phyloP scores from a whole-genome alignment of 2,113 vertebrate genomes.

The Ophiodon elongatus region DNA sequence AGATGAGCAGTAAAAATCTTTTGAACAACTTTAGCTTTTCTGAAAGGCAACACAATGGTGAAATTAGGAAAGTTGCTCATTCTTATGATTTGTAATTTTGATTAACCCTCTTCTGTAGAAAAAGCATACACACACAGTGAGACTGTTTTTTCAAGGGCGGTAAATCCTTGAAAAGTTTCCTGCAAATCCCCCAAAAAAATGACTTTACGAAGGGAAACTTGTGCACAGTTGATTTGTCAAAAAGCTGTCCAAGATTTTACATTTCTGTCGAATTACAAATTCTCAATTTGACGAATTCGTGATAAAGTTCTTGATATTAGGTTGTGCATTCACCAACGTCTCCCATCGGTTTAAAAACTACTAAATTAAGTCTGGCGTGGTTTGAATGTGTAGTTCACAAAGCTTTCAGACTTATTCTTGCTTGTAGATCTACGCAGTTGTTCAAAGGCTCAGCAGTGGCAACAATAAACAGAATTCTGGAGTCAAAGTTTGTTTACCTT shows the following conservation, averaged over 20 bases:
- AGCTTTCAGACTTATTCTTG: background rate
- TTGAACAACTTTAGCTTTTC: no score
- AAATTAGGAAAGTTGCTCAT: no score
- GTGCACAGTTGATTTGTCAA: background rate
- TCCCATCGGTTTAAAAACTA: background rate
- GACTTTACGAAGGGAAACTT: background rate
- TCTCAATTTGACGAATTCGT: background rate
- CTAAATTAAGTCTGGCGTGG: background rate
- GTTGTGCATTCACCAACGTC: background rate
- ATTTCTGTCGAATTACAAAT: background rate
- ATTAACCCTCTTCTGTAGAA: background rate
- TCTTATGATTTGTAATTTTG: no score
- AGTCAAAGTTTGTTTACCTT: background rate
- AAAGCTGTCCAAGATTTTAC: background rate
- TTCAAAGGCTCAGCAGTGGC: background rate
- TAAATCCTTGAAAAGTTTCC: background rate
- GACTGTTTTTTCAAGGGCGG: background rate
- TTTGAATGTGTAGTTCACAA: background rate
- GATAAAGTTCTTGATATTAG: background rate
- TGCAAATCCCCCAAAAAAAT: background rate
- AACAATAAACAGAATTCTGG: background rate
- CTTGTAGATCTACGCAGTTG: background rate
- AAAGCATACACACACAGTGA: background rate
- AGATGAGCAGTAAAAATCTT: background rate
- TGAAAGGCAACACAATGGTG: no score